A percentile compares a stretch with the other conserved stretches of the same genome.
Evolutionary conservation across 2,888 invertebrate species (phyloP).

Genomic region (Rhodophaea formosa): DNA sequence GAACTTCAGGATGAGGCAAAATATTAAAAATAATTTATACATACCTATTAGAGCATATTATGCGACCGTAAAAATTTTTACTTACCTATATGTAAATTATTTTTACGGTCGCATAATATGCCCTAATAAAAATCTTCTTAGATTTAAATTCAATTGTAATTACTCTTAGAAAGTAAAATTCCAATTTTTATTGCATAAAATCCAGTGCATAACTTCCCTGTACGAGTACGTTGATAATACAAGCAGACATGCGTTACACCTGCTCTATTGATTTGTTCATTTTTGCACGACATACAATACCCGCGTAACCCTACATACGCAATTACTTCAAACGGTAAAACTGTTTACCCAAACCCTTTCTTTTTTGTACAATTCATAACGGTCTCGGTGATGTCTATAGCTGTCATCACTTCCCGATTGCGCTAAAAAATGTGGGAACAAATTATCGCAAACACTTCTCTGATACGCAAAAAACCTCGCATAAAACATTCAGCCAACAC

Average conservation of each 20-base stretch:
- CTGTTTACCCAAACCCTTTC: slow-evolving; percentile 27
- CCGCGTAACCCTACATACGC: slow-evolving; percentile 28
- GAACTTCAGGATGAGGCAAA: no score
- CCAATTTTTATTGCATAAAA: no score
- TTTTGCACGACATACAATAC: background rate
- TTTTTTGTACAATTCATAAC: slow-evolving; percentile 50
- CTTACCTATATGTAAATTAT: no score
- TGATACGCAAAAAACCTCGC: slow-evolving; percentile 64
- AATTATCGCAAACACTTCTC: slow-evolving; percentile 78
- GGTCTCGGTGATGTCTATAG: slow-evolving; percentile 59
- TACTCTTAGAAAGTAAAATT: no score
- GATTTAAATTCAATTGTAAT: no score
- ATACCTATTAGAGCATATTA: no score
- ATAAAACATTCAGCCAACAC: slow-evolving; percentile 64
- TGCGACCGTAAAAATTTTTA: no score
- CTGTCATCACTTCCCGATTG: slow-evolving; percentile 75
- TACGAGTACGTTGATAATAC: background rate
- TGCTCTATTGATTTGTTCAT: background rate
- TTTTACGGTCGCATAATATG: no score
- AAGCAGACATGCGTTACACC: background rate
- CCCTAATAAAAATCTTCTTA: no score
- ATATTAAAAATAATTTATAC: no score
- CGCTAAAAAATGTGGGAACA: slow-evolving; percentile 73
- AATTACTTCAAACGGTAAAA: slow-evolving; percentile 35
- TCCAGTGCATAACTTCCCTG: no score